Conservation (phyloP, 2,113 vertebrate species). For the Mixornis gularis region DNA sequence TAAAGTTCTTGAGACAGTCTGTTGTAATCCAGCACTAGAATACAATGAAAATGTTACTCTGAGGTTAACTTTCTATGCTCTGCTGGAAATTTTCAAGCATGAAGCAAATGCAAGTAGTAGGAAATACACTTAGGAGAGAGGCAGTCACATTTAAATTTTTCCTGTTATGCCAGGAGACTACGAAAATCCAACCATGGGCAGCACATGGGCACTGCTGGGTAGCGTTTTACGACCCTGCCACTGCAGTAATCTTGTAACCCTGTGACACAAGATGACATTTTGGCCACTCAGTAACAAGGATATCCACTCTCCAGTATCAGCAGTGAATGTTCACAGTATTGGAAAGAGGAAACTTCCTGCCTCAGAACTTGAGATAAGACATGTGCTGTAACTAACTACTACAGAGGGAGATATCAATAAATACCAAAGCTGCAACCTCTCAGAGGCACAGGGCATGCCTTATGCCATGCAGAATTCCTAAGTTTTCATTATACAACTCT, state of each 20-base stretch:
- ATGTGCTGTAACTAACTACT: background rate
- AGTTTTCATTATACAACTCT: background rate
- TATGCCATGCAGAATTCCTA: background rate
- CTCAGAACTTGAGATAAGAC: background rate
- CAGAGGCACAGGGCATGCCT: background rate
- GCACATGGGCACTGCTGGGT: background rate
- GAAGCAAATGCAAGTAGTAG: background rate
- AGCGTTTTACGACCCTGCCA: background rate
- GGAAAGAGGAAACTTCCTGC: background rate
- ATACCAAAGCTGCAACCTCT: background rate
- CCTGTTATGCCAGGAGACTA: background rate
- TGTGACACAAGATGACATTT: background rate
- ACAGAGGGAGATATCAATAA: background rate
- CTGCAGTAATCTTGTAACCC: background rate
- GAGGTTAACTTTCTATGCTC: background rate
- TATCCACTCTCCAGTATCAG: background rate
- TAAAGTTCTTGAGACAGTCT: background rate
- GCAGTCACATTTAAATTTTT: background rate
- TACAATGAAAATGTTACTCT: background rate
- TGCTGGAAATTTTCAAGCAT: background rate
- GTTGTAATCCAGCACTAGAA: constrained; percentile 3
- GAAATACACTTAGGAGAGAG: background rate
- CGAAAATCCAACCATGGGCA: background rate
- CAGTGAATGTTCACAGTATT: background rate
- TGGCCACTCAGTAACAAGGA: background rate